Percentiles rank a stretch among this genome's conserved stretches.
Conservation (phyloP, 2,797 vertebrate genomes). For the Cichlasoma orientale region DNA sequence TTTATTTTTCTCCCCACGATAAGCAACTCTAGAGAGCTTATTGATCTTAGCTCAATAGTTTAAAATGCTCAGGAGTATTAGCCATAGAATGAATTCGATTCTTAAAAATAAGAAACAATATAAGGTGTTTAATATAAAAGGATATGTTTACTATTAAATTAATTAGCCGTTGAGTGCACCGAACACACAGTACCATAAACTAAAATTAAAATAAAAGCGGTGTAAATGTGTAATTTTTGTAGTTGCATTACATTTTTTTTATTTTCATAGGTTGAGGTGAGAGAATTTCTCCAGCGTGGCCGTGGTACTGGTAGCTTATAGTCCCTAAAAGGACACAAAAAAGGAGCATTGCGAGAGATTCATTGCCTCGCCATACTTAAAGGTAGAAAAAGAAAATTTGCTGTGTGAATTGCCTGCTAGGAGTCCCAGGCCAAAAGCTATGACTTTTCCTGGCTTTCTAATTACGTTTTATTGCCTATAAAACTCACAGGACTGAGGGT, state of each 20-base stretch:
- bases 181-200: background rate
- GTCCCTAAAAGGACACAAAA: background rate
- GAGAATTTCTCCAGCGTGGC: background rate
- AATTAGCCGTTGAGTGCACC: background rate
- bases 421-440: constrained; percentile 88
- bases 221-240: background rate
- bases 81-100: background rate
- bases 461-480: constrained; percentile 89
- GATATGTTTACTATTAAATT: background rate
- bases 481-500: constrained; percentile 77
- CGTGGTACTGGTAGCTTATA: background rate
- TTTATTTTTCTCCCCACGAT: constrained; percentile 8
- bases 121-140: background rate
- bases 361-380: constrained; percentile 81
- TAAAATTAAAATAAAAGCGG: background rate
- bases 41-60: constrained; percentile 26
- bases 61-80: background rate
- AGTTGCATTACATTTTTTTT: background rate
- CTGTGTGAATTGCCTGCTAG: constrained; percentile 80
- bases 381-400: constrained; percentile 83
- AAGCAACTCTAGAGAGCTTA: constrained; percentile 1
- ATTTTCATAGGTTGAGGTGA: background rate
- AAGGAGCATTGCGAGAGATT: background rate
- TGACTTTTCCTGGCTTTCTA: constrained; percentile 90
- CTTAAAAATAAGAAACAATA: background rate